phyloP scores from a whole-genome alignment of 2,797 vertebrate species.

The Menidia menidia region DNA sequence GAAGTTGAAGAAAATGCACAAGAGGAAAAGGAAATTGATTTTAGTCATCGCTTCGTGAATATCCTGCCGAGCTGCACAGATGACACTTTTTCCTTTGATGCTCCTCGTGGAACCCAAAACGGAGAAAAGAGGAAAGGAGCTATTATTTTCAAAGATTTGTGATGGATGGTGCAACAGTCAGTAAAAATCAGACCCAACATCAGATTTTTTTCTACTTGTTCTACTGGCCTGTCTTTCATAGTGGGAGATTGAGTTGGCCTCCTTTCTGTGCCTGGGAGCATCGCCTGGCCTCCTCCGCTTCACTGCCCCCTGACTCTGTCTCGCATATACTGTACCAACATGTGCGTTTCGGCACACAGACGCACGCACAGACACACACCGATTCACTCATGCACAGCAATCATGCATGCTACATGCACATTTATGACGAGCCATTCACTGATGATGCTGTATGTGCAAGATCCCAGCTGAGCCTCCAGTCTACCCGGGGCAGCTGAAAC shows the following conservation, averaged over 20 bases:
- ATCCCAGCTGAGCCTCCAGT: slow-evolving; percentile 75
- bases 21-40: background rate
- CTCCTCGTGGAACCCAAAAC: background rate
- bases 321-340: slow-evolving; percentile 54
- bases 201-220: slow-evolving; percentile 19
- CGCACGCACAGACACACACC: slow-evolving; percentile 26
- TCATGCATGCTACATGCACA: slow-evolving; percentile 62
- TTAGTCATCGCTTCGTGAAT: slow-evolving; percentile 1
- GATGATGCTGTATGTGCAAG: slow-evolving; percentile 46
- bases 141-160: background rate
- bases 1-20: slow-evolving; percentile 24
- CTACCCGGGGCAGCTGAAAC: slow-evolving; percentile 33
- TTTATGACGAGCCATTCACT: slow-evolving; percentile 48
- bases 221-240: slow-evolving; percentile 49
- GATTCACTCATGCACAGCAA: slow-evolving; percentile 61
- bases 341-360: slow-evolving; percentile 14
- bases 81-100: background rate
- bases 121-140: slow-evolving; percentile 15
- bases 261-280: slow-evolving; percentile 79
- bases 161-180: background rate
- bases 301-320: slow-evolving; percentile 70
- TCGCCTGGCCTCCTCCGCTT: slow-evolving; percentile 78
- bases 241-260: slow-evolving; percentile 75
- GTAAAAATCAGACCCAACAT: slow-evolving; percentile 20
- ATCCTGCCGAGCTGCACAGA: slow-evolving; percentile 3